Conservation (phyloP, 2,113 vertebrate species). For the Orientallactaga bullata region DNA sequence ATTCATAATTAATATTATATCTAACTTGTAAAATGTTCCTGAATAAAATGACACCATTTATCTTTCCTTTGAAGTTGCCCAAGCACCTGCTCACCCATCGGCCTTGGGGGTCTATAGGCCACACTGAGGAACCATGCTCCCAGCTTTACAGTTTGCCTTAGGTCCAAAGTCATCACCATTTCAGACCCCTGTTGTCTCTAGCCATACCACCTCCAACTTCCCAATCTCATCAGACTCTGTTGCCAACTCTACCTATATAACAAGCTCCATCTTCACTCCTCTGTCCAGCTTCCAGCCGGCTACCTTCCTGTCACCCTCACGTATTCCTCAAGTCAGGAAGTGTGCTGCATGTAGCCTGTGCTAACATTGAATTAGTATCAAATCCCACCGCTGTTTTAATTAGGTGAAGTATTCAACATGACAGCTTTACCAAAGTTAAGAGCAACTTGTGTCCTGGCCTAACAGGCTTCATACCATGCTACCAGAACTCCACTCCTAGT, state of each 20-base stretch:
- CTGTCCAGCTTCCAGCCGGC: background rate
- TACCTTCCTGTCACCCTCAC: background rate
- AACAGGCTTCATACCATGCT: background rate
- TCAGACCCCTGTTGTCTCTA: background rate
- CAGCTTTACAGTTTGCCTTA: background rate
- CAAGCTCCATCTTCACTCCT: background rate
- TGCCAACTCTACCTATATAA: background rate
- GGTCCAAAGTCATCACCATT: background rate
- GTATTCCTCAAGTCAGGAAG: background rate
- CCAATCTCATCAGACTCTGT: background rate
- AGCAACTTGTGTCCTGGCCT: background rate
- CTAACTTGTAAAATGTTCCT: background rate
- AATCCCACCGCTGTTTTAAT: background rate
- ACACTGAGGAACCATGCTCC: background rate
- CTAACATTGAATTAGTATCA: background rate
- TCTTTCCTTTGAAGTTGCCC: constrained; percentile 18
- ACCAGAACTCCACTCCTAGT: background rate
- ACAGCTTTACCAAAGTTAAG: background rate
- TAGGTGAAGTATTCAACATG: background rate
- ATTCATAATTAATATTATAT: constrained; percentile 39
- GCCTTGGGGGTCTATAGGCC: background rate
- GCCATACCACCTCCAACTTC: background rate
- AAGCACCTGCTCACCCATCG: background rate
- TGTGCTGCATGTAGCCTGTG: background rate
- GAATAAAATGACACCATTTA: constrained; percentile 39